Base-by-base conservation (phyloP, 1,140 invertebrate genomes). In the Thaumatotibia leucotreta region DNA sequence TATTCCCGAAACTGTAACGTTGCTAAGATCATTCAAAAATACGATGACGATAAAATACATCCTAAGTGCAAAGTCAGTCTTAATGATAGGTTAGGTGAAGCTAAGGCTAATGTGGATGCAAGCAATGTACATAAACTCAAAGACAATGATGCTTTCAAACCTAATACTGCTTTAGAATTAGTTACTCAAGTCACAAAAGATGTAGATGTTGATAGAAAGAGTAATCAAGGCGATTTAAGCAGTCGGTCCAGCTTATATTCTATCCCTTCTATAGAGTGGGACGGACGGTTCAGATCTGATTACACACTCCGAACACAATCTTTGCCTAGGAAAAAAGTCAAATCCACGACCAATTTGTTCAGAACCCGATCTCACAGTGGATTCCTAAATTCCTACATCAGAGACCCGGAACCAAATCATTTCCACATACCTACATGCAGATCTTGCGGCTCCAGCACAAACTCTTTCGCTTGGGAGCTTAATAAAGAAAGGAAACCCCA, bases 351-450 rank as follows among this genome's bases (percentile, higher is more conserved):
- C 22, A 77, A 68, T n/a, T 63, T 87, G 1, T 91, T 84, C 31
- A 82, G 90, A 61, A 91, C 86, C 0, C 73, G 78, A 9, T 91
- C 88, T 2, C 85, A 91, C 24, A 75, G 86, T 24, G 86, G 88
- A n/a, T 91, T 90, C 50, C 68, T 90, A 0, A 90, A 89, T 76
- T 77, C 83, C 3, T 85, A 81, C 58, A 72, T 89, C 0, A 84
- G 76, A 64, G 75, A 91, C 61, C 88, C 90, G 0, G 78, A 84
- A 67, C 89, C 89, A 0, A 66, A 29, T 0, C 90, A 92, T 69
- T 92, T 80, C 66, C 91, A 92, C 68, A 6, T 91, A 0, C 91
- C 89, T 2, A 82, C 70, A 33, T 86, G 78, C 67, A 69, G 72
- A 2, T 83, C 82, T 20, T 88, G 82, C 11, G 80, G 84, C 10